Evolutionary conservation across 2,797 vertebrate species (phyloP), one percentile per base, ranked within the genome.

Genomic region (Malurus leucopterus): DNA sequence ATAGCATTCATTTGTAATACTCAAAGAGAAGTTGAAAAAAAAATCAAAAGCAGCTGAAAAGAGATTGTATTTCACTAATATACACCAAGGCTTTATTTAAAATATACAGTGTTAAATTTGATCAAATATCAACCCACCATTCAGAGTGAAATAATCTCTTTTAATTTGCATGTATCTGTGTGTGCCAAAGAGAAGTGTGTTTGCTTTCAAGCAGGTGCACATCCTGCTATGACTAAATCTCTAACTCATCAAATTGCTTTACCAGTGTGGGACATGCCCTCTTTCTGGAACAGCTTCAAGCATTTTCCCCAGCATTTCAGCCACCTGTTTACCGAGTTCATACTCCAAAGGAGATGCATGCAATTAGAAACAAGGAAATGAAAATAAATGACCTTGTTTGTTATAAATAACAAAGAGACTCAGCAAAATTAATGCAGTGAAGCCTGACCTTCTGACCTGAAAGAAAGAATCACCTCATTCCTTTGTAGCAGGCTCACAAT

Each of bases 311-410:
- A 96, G 96, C 93, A 94, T 97, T 96, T 95, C 95, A 96, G 95
- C 97, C 97, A 98, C 97, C 97, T 97, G 97, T 98, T 98, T 98
- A 95, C 96, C 40, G 94, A 96, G 96, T 96, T 97, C 97, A 95
- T 97, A 96, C 96, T 97, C 90, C 36, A 85, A 94, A 96, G 96
- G 93, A 95, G 95, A 96, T 92, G 95, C 93, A 94, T 95, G 95
- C 97, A 96, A 95, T 97, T 97, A 97, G 95, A 97, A 97, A 96
- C 96, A 95, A 96, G 97, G 97, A 98, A 97, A 98, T 97, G 95
- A 97, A 97, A 98, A 98, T 96, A 97, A 98, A 98, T 98, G 97
- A 96, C 95, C 95, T 97, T 95, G 93, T 96, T 97, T 95, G 96
- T 96, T 97, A 97, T 97, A 96, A 96, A 95, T 96, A 96, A 97